A percentile compares a stretch with the other conserved stretches of the same genome.
These are phyloP conservation scores for Polyodon spathula DNA, from an alignment of 2,113 vertebrate genomes.

Conservation along the genomic window DNA sequence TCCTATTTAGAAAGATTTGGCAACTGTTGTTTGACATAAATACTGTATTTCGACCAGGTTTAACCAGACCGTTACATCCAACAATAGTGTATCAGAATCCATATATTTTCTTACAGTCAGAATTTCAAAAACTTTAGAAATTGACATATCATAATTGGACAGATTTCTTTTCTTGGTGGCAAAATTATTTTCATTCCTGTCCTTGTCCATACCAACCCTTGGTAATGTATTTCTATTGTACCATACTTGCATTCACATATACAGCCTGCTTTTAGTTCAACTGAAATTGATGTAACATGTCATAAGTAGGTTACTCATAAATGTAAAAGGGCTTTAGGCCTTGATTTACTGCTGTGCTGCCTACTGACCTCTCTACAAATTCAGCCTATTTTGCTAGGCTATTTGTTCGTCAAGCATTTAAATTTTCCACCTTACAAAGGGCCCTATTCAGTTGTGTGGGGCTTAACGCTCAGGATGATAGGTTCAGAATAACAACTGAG, in stretches of 20 bases:
- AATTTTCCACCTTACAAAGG: conserved; percentile 41
- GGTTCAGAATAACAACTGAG: neutral
- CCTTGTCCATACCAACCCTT: conserved; percentile 8
- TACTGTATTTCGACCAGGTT: too few relatives aligned
- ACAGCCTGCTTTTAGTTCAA: conserved; percentile 33
- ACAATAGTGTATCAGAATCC: too few relatives aligned
- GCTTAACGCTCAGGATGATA: neutral
- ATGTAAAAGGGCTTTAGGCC: conserved; percentile 60
- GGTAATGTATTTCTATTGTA: conserved; percentile 3
- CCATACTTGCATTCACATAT: neutral
- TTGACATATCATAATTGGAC: neutral
- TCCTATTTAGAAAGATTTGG: neutral
- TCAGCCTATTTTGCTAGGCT: conserved; percentile 51
- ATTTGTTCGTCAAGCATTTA: conserved; percentile 42
- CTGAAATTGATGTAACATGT: conserved; percentile 74
- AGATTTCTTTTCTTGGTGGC: conserved; percentile 31
- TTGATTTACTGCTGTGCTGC: conserved; percentile 45
- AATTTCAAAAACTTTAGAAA: too few relatives aligned
- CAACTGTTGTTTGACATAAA: neutral
- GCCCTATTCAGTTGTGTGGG: conserved; percentile 14
- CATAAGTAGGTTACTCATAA: conserved; percentile 80
- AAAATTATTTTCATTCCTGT: conserved; percentile 26
- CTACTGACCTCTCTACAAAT: conserved; percentile 57
- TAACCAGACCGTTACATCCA: too few relatives aligned
- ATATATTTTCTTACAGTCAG: too few relatives aligned